Base-by-base conservation (phyloP, 2,113 vertebrate species). In the Coryphaenoides rupestris region DNA sequence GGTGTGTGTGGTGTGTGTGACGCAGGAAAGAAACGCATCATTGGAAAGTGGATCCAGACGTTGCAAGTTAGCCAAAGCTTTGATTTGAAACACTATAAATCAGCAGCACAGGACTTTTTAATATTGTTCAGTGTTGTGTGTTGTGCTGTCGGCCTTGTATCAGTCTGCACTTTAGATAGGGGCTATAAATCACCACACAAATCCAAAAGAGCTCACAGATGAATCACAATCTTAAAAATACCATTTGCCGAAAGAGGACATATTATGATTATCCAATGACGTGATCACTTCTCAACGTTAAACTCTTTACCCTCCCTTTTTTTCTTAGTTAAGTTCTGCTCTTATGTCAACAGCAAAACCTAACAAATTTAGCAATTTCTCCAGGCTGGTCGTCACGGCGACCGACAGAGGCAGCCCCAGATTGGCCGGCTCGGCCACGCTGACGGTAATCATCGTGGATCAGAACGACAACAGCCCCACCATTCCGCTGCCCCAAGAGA, bases 391-490 rank as follows among this genome's bases (percentile, higher is more conserved):
- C 60, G 88, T 99, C 63, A 96, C 92, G 3, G 97, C 97, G 0
- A 95, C 94, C 60, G 96, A 99, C 80, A 91, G 93, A 79, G 97
- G 97, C 65, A 94, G 80, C 2, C 97, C 97, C 5, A 88, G 92
- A 5, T 77, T 98, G 0, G 89, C 94, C 50, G 94, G 95, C 68
- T 94, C 94, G 0, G 95, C 97, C 40, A 97, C 94, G 0, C 79
- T 99, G 56, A 97, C 95, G 0, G 95, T 99, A 55, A 91, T 99
- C 83, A 95, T 99, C 65, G 91, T 98, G 55, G 96, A 99, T 79
- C 71, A 95, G 74, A 98, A 98, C 13, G 97, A 99, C 90, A 99
- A 98, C 58, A 96, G 93, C 69, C 97, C 97, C 15, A 98, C 96
- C 52, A 98, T 98, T 68, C 97, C 96, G 0, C 70, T 93, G 1